phyloP scores from a whole-genome alignment of 2,797 vertebrate genomes.

The Choloepus didactylus region DNA sequence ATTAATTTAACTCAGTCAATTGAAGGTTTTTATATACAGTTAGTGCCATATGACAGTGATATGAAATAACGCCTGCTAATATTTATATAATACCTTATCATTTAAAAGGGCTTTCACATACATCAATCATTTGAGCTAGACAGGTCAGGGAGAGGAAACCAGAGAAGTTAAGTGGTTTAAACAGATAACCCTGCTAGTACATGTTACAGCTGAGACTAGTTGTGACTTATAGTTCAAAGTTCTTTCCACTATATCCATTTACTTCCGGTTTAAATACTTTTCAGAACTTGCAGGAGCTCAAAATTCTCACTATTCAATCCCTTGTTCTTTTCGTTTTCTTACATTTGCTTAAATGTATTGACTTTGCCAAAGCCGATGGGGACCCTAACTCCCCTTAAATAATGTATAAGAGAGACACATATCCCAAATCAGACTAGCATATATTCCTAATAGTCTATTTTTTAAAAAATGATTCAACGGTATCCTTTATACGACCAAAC shows the following conservation, averaged over 20 bases:
- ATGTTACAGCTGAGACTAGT: not conserved
- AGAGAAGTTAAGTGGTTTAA: not conserved
- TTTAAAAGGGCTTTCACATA: not conserved
- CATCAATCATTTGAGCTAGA: not conserved
- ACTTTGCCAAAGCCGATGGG: not conserved
- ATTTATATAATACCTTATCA: not conserved
- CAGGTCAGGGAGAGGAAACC: not conserved
- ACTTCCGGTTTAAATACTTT: not conserved
- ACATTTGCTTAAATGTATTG: not conserved
- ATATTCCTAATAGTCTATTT: not conserved
- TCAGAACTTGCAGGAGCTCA: not conserved
- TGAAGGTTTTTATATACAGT: not conserved
- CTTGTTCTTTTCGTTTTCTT: not conserved
- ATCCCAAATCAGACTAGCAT: not conserved
- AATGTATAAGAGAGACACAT: not conserved
- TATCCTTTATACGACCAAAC: constrained; percentile 39
- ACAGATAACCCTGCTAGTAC: not conserved
- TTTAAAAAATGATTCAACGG: not conserved
- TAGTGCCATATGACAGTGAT: not conserved
- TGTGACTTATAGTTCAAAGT: not conserved
- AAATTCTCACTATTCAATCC: not conserved
- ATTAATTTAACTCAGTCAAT: not conserved
- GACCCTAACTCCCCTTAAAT: not conserved
- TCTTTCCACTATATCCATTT: not conserved
- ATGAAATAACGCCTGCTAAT: not conserved